Evolutionary conservation across 2,888 invertebrate genomes (phyloP).

Genomic region (Macrophya alboannulata): DNA sequence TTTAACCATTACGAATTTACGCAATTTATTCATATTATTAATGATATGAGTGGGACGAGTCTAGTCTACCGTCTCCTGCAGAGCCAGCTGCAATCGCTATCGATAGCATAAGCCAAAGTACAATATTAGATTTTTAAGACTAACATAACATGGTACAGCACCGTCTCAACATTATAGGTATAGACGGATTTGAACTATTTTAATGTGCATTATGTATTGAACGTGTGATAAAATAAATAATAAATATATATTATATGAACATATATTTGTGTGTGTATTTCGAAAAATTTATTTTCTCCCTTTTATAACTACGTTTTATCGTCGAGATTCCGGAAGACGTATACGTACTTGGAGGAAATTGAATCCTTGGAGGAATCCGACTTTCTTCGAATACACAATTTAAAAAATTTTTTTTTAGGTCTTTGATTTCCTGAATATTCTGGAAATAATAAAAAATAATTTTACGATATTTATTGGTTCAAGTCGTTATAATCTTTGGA

Average conservation of each 20-base stretch:
- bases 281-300: neutral
- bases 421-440: no score
- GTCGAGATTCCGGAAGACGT: no score
- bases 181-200: constrained; percentile 12
- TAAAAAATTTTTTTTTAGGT: no score
- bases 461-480: no score
- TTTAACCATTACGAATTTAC: neutral
- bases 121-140: constrained; percentile 48
- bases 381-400: no score
- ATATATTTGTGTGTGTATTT: neutral
- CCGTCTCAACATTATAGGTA: neutral
- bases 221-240: constrained; percentile 54
- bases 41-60: constrained; percentile 21
- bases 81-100: constrained; percentile 29
- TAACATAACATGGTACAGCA: neutral
- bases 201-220: neutral
- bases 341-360: no score
- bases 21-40: neutral
- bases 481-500: no score
- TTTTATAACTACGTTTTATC: neutral
- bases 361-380: no score
- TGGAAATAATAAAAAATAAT: no score
- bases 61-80: constrained; percentile 16
- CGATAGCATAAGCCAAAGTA: constrained; percentile 47
- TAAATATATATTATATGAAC: neutral